phyloP scores from a whole-genome alignment of 2,797 vertebrate species.

The Luscinia luscinia region DNA sequence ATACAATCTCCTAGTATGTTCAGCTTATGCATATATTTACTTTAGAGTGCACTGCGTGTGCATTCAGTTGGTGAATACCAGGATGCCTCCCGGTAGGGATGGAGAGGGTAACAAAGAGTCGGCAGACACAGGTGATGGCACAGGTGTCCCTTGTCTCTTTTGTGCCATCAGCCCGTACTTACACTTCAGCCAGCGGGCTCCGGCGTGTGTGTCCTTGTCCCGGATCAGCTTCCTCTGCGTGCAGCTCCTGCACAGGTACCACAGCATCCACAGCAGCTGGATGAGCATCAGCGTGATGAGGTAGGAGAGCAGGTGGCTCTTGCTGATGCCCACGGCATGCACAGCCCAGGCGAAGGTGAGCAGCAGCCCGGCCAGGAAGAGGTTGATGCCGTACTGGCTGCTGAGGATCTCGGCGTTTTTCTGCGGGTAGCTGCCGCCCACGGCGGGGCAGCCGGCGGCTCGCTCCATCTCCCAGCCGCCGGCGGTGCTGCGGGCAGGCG shows the following conservation, averaged over 20 bases:
- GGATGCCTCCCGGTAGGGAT: slow-evolving; percentile 4
- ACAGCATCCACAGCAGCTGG: slow-evolving; percentile 95
- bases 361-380: slow-evolving; percentile 88
- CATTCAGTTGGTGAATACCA: not conserved
- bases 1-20: not conserved
- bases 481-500: not conserved
- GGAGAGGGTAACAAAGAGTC: not conserved
- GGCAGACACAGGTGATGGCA: not conserved
- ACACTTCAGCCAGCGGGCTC: slow-evolving; percentile 93
- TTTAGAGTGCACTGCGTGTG: not conserved
- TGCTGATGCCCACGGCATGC: slow-evolving; percentile 81
- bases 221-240: slow-evolving; percentile 78
- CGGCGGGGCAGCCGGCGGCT: not conserved
- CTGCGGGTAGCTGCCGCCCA: slow-evolving; percentile 80
- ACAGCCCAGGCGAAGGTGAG: slow-evolving; percentile 90
- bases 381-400: slow-evolving; percentile 92
- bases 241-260: slow-evolving; percentile 89
- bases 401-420: slow-evolving; percentile 93
- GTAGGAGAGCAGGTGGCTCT: slow-evolving; percentile 86
- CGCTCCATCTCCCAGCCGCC: slow-evolving; percentile 29
- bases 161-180: not conserved
- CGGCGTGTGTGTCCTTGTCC: slow-evolving; percentile 89
- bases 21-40: slow-evolving; percentile 47
- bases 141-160: rapidly evolving
- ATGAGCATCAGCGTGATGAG: slow-evolving; percentile 90